Conservation (phyloP, 2,797 vertebrate genomes). For the Cottoperca gobio region DNA sequence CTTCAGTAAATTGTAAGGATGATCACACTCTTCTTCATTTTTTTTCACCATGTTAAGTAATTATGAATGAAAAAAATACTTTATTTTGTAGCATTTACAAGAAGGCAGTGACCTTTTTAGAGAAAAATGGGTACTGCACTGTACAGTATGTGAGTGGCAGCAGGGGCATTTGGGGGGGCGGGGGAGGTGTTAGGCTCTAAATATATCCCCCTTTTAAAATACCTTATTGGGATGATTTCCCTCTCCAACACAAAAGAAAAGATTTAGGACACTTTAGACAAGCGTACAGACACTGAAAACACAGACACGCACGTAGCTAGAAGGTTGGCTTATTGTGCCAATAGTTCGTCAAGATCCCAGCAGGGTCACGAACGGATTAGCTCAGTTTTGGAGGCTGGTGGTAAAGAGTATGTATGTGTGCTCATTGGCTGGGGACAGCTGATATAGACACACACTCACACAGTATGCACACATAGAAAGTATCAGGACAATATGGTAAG, state of each 20-base stretch:
- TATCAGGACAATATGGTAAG: conserved; percentile 24
- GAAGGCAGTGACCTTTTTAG: not conserved
- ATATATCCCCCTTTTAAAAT: conserved; percentile 28
- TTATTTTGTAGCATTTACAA: conserved; percentile 14
- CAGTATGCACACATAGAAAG: conserved; percentile 18
- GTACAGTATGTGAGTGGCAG: conserved; percentile 2
- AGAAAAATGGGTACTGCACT: not conserved
- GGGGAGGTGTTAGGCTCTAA: not conserved
- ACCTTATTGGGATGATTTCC: conserved; percentile 32
- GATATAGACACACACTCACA: conserved; percentile 29
- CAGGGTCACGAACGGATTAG: conserved; percentile 70
- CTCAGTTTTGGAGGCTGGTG: conserved; percentile 57
- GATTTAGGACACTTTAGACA: conserved; percentile 55
- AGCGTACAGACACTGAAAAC: conserved; percentile 23
- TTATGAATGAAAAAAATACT: not conserved
- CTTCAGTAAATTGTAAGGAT: not conserved
- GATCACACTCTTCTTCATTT: not conserved
- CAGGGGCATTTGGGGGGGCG: not conserved
- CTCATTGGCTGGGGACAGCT: conserved; percentile 17
- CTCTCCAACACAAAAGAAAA: conserved; percentile 57
- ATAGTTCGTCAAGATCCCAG: conserved; percentile 71
- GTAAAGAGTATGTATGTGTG: conserved; percentile 15
- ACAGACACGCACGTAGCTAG: conserved; percentile 53
- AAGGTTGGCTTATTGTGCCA: conserved; percentile 69
- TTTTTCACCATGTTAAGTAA: not conserved